These are phyloP conservation scores for Crax fasciolata DNA, from an alignment of 2,797 vertebrate species.

Conservation along the genomic window DNA sequence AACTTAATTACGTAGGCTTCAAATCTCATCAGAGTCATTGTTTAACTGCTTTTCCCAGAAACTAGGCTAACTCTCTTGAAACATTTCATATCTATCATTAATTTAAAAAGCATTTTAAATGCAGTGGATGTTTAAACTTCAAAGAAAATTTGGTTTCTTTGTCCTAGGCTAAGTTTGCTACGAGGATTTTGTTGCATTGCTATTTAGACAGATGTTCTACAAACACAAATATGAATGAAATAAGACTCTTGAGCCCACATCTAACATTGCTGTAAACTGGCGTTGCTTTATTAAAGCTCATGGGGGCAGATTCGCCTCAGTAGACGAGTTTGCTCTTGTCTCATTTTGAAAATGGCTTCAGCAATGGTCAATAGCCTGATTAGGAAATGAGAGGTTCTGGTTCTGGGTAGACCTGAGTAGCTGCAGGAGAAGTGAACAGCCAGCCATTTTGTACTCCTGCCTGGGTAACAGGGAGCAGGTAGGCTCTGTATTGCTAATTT, in stretches of 20 bases:
- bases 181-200: neutral
- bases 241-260: neutral
- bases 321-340: neutral
- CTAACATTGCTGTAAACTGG: neutral
- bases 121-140: neutral
- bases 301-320: constrained; percentile 2
- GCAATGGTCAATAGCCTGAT: neutral
- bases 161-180: neutral
- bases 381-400: neutral
- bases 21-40: constrained; percentile 36
- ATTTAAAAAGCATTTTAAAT: constrained; percentile 35
- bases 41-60: constrained; percentile 39
- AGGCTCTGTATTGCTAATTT: neutral
- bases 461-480: neutral
- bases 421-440: neutral
- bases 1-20: constrained; percentile 29
- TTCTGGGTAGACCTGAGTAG: neutral
- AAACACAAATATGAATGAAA: neutral
- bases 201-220: neutral
- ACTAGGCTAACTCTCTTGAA: neutral
- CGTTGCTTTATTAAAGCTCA: constrained; percentile 28
- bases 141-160: neutral
- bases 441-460: neutral
- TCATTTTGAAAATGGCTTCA: neutral
- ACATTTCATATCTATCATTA: neutral